Base-by-base conservation (phyloP, 2,113 vertebrate genomes). In the Pipa parva region DNA sequence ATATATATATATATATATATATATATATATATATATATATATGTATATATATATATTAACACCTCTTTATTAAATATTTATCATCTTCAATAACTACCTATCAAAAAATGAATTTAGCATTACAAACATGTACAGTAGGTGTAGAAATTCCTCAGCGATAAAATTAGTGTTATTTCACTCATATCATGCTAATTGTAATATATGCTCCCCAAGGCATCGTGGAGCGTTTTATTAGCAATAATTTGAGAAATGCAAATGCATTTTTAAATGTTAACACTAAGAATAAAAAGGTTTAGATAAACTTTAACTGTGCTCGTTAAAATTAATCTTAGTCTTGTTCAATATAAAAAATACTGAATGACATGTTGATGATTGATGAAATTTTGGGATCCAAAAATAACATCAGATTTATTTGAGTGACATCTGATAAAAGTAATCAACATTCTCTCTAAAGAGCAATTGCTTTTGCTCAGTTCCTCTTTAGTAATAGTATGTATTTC, bases 331-430 rank as follows among this genome's bases (percentile, higher is more conserved):
- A 88, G 86, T 86, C 83, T 83, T 88, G 88, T 84, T 87, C 85
- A 63, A 63, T 81, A 88, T 61, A 84, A 78, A 78, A 80, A 79
- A 83, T 89, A 89, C 89, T 90, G 89, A 89, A 83, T 90, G 86
- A 88, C 85, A 89, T 84, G 84, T 84, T 88, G 82, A 87, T 71
- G 84, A 75, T 84, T 82, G 85, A 88, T 88, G 89, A 88, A 89
- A 90, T 86, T 88, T 89, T 84, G 77, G 85, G 87, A 88, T 90
- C 88, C 87, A 73, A 88, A 90, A 89, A 89, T 90, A 90, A 90
- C 86, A 83, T 88, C 87, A 88, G 85, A 88, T 87, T 89, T 83
- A 88, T 84, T 88, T 90, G 87, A 90, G 82, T 90, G 86, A 89
- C 87, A 83, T 79, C 84, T 88, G 84, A 78, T 80, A 86, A 89